These are phyloP conservation scores for Cryptoprocta ferox DNA, from an alignment of 2,797 vertebrate species.

Conservation along the genomic window DNA sequence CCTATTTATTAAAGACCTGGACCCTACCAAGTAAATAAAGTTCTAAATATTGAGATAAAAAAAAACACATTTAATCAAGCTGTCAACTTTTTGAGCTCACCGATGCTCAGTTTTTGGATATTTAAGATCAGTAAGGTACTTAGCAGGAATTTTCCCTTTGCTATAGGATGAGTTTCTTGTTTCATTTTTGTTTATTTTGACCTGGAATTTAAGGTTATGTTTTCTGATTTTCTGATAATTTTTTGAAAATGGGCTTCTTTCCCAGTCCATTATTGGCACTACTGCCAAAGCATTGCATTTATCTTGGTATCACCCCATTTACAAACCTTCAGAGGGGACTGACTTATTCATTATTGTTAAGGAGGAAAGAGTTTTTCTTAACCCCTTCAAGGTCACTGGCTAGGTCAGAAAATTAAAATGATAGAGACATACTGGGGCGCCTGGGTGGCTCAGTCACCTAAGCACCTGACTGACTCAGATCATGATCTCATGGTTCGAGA, in stretches of 20 bases:
- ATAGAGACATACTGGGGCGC: background rate
- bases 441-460: too few species aligned
- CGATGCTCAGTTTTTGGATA: background rate
- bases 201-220: background rate
- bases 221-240: background rate
- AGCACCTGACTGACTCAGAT: too few species aligned
- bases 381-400: background rate
- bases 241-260: background rate
- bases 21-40: background rate
- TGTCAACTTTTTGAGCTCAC: background rate
- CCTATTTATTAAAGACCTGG: constrained; percentile 53
- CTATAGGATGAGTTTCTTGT: background rate
- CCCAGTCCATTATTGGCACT: background rate
- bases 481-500: too few species aligned
- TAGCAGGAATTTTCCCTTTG: background rate
- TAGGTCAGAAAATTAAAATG: background rate
- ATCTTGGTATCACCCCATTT: background rate
- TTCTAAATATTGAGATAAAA: constrained; percentile 31
- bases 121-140: background rate
- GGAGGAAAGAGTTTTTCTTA: background rate
- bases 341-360: background rate
- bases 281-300: background rate
- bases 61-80: constrained; percentile 24
- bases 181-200: background rate
- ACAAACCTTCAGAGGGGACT: background rate